Base-by-base conservation (phyloP, 2,888 invertebrate species). In the Himalopsyche kuldschensis region DNA sequence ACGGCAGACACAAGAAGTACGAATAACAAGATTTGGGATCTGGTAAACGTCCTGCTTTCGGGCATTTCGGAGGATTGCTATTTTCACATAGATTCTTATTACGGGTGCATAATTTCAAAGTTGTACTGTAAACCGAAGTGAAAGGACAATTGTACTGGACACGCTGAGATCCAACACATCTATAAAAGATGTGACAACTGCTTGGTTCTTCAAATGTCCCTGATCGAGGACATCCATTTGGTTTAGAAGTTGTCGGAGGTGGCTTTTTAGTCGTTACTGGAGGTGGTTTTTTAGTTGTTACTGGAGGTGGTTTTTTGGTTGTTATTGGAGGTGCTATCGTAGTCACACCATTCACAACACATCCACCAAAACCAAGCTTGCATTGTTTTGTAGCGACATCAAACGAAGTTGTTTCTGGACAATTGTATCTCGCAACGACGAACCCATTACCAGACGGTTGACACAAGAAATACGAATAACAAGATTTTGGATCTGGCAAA, bases 381-480 rank as follows among this genome's bases (percentile, higher is more conserved):
- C 55, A 55, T 55, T 55, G 55, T 4, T 55, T 55, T 20, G 55
- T 55, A 10, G 55, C 3, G 5, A 55, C 24, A 20, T 55, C 55
- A 55, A 20, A 55, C 20, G 55, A 55, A 20, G 55, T 55, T n/a
- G 55, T 55, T 55, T 55, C 55, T 55, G 84, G 84, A 31, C 84
- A 84, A 27, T 78, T 69, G 46, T 46, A 79, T 35, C 79, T 81
- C 2, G 78, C 76, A 30, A 63, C 85, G 83, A 89, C 91, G 48
- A 78, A 46, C 84, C 86, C 80, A 69, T 87, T 85, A 3, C 87
- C 88, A 86, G 88, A 88, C 86, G 87, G 89, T 41, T 90, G 88
- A 87, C 93, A 93, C 79, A 91, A 89, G 84, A 90, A 90, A 86
- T 92, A 92, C 84, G 89, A 87, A 86, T 91, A 89, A 85, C 90